Evolutionary conservation across 2,888 invertebrate species (phyloP).

Genomic region (Polietes domitor): DNA sequence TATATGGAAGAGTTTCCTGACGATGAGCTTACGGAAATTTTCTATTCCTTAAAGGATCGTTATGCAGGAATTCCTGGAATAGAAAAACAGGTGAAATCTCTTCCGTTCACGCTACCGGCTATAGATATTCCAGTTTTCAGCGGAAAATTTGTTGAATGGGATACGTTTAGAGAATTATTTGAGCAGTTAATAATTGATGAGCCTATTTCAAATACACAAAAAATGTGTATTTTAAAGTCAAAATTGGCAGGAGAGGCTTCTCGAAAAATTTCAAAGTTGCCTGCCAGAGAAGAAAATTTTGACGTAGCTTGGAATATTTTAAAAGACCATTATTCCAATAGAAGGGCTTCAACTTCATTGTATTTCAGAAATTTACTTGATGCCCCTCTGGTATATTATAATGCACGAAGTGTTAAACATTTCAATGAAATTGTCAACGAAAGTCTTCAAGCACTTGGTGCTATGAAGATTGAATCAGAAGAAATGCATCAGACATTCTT

Average conservation of each 20-base stretch:
- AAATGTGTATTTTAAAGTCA: neutral
- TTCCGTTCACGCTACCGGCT: no score
- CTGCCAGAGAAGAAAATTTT: no score
- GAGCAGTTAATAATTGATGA: neutral
- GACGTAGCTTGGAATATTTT: no score
- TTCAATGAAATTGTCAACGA: neutral
- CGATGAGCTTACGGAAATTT: neutral
- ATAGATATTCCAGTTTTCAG: no score
- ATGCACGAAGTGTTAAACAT: constrained; percentile 1
- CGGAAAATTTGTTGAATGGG: no score
- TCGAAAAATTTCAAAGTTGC: neutral
- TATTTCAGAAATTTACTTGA: neutral
- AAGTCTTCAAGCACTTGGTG: neutral
- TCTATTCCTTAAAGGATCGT: neutral
- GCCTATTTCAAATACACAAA: neutral
- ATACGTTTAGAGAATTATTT: no score
- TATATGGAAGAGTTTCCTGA: neutral
- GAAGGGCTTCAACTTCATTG: no score
- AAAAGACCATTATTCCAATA: no score
- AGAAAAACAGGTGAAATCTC: neutral
- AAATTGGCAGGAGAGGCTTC: neutral
- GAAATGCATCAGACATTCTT: no score
- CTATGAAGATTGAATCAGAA: neutral
- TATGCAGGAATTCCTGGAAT: neutral
- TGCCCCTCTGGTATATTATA: neutral